Percentiles rank a stretch among this genome's conserved stretches.
phyloP scores from a whole-genome alignment of 2,888 invertebrate genomes.

The Hipparchia semele region DNA sequence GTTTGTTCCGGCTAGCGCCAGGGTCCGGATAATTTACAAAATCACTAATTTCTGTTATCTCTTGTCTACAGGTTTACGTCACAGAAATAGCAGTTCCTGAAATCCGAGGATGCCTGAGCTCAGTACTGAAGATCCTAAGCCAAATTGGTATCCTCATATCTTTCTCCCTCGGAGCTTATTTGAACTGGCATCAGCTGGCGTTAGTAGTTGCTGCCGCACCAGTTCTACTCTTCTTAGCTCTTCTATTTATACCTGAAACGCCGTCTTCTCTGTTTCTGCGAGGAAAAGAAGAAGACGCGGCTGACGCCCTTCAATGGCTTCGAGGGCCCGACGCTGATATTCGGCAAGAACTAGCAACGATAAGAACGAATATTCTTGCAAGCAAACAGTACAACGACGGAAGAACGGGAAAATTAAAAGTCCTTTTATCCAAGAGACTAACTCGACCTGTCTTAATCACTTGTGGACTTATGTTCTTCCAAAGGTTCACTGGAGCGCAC shows the following conservation, averaged over 20 bases:
- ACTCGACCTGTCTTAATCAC: slow-evolving; percentile 90
- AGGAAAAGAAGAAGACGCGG: slow-evolving; percentile 89
- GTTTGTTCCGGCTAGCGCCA: no score
- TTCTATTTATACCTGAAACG: slow-evolving; percentile 93
- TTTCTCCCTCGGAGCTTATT: slow-evolving; percentile 90
- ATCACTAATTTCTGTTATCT: slow-evolving; percentile 28
- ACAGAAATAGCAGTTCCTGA: slow-evolving; percentile 95
- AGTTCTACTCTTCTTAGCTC: slow-evolving; percentile 87
- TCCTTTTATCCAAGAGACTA: slow-evolving; percentile 69
- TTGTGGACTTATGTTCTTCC: slow-evolving; percentile 94
- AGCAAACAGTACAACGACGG: slow-evolving; percentile 68
- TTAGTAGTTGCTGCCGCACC: slow-evolving; percentile 90
- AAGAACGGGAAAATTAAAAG: slow-evolving; percentile 62
- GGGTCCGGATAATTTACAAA: no score
- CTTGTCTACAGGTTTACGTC: slow-evolving; percentile 88
- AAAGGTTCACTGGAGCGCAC: slow-evolving; percentile 91
- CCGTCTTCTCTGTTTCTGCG: slow-evolving; percentile 91
- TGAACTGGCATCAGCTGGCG: slow-evolving; percentile 93
- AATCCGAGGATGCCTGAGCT: slow-evolving; percentile 92
- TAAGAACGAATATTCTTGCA: slow-evolving; percentile 86
- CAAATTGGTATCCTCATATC: slow-evolving; percentile 93
- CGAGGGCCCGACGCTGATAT: slow-evolving; percentile 90
- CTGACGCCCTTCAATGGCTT: slow-evolving; percentile 89
- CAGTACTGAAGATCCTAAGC: slow-evolving; percentile 92
- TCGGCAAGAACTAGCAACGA: slow-evolving; percentile 87